Evolutionary conservation across 2,113 vertebrate genomes (phyloP).

Genomic region (Laticauda laticaudata): DNA sequence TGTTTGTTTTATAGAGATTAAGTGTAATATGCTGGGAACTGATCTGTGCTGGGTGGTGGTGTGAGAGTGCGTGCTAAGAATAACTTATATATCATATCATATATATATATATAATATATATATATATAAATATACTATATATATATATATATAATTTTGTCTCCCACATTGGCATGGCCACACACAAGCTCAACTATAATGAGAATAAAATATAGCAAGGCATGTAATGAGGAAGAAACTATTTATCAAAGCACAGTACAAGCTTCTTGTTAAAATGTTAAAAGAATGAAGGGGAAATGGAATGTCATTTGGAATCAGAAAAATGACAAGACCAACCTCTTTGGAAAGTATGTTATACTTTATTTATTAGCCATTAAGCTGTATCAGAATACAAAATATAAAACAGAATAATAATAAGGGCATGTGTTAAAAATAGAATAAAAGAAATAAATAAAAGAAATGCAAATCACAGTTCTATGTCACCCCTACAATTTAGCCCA

Average conservation of each 20-base stretch:
- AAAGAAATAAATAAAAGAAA: not conserved
- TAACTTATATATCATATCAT: too few relatives aligned
- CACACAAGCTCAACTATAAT: not conserved
- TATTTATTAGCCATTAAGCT: not conserved
- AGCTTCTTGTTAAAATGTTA: not conserved
- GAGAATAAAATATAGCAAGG: not conserved
- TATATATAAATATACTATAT: too few relatives aligned
- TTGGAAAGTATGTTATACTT: not conserved
- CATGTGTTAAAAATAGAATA: not conserved
- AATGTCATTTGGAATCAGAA: not conserved
- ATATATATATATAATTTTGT: too few relatives aligned
- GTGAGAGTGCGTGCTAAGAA: too few relatives aligned
- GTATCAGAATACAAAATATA: not conserved
- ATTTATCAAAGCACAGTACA: not conserved
- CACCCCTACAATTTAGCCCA: not conserved
- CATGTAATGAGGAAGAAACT: not conserved
- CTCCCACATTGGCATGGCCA: not conserved
- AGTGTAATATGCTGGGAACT: too few relatives aligned
- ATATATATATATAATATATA: too few relatives aligned
- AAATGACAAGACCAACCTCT: not conserved
- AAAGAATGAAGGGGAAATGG: not conserved
- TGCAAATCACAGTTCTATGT: not conserved
- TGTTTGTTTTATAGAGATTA: too few relatives aligned
- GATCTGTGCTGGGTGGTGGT: too few relatives aligned
- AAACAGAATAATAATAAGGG: not conserved